Base-by-base conservation (phyloP, 1,140 invertebrate species). In the Sitophilus oryzae region DNA sequence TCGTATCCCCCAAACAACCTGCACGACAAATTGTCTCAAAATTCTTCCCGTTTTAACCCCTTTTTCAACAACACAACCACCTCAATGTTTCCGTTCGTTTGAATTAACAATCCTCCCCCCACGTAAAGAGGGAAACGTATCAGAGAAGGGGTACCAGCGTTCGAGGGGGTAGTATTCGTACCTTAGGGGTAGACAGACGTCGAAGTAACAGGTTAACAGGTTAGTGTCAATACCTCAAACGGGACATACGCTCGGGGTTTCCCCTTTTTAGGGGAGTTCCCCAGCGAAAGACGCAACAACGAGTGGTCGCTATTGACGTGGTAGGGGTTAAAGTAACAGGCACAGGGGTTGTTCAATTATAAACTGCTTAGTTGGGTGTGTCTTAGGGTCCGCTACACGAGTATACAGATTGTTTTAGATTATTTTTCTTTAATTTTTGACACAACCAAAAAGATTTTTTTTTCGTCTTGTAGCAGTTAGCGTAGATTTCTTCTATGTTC, bases 191-290 rank as follows among this genome's bases (percentile, higher is more conserved):
- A n/a, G n/a, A n/a, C n/a, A n/a, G n/a, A n/a, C n/a, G n/a, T 52
- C 42, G 30, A 45, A 18, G 44, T 23, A 18, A 45, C 51, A 38
- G 46, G 38, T 41, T 53, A 53, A 53, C 51, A 53, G 51, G 51
- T 53, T 53, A 53, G 38, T 44, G 41, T 43, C 40, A 52, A 52
- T 43, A 40, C 16, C 15, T 20, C 42, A 25, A 53, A 53, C 40
- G 44, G 51, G 37, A n/a, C n/a, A n/a, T n/a, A n/a, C n/a, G n/a
- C n/a, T n/a, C n/a, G n/a, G n/a, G n/a, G n/a, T n/a, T 45, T 18
- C 36, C 43, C 51, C 34, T 36, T 52, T 44, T 42, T 43, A 25
- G 21, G 15, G 23, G 49, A 37, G 49, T 42, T n/a, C 23, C 41
- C 49, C 49, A 20, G 36, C 38, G 43, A 52, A 43, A 52, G n/a